Conservation (phyloP, 2,888 invertebrate genomes). For the Leptura quadrifasciata region DNA sequence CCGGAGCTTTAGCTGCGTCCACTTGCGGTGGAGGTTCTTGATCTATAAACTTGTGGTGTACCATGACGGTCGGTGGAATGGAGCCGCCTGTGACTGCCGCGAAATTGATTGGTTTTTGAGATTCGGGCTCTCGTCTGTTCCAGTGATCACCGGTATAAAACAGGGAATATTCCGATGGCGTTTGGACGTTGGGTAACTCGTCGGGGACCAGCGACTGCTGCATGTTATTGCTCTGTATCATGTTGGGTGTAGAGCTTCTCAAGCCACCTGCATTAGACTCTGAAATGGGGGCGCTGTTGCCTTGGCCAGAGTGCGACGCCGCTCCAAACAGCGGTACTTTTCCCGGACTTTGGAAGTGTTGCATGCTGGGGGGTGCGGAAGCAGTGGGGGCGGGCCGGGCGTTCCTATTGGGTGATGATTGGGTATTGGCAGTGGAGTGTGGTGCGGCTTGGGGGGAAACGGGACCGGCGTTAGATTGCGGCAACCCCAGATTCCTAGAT, state of each 20-base stretch:
- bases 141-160: conserved; percentile 87
- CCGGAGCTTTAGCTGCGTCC: conserved; percentile 93
- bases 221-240: conserved; percentile 60
- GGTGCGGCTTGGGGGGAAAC: conserved; percentile 65
- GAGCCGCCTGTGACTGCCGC: conserved; percentile 81
- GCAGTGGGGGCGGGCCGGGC: conserved; percentile 70
- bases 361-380: conserved; percentile 71
- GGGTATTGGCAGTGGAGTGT: conserved; percentile 55
- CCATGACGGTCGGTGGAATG: conserved; percentile 65
- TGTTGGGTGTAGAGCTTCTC: conserved; percentile 58
- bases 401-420: conserved; percentile 67
- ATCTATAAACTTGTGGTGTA: conserved; percentile 75
- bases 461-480: conserved; percentile 60
- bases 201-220: conserved; percentile 48
- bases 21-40: conserved; percentile 79
- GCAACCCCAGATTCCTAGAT: conserved; percentile 24
- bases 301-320: conserved; percentile 33
- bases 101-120: conserved; percentile 81
- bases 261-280: conserved; percentile 44
- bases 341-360: conserved; percentile 67
- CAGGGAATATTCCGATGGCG: conserved; percentile 88
- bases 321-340: conserved; percentile 47
- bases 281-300: conserved; percentile 21
- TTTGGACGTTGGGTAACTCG: conserved; percentile 61
- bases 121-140: conserved; percentile 76